Conservation (phyloP, 2,113 vertebrate genomes). For the Zosterops borbonicus region DNA sequence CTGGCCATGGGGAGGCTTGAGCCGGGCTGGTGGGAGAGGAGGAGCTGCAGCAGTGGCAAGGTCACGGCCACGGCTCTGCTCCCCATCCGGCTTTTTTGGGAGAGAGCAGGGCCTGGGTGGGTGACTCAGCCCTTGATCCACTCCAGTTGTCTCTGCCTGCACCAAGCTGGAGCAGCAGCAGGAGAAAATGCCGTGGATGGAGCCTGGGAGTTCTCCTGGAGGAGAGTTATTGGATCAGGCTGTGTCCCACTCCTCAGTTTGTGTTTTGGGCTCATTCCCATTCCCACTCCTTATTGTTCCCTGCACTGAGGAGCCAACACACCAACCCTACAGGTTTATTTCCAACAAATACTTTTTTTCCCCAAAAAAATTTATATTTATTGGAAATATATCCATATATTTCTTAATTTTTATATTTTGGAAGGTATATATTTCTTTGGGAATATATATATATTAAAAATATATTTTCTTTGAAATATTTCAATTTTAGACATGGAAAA, state of each 20-base stretch:
- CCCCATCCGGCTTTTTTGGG: accelerated
- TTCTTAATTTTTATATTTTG: background rate
- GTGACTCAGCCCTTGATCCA: background rate
- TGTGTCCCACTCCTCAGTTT: background rate
- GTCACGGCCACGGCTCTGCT: background rate
- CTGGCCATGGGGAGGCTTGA: background rate
- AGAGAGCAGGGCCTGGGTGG: background rate
- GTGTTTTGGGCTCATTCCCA: background rate
- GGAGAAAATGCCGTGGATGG: background rate
- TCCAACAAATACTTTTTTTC: background rate
- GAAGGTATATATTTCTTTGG: background rate
- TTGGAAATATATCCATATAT: background rate
- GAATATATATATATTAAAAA: background rate
- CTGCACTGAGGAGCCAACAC: background rate
- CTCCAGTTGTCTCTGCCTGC: too few species aligned
- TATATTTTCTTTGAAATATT: background rate
- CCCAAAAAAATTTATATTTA: background rate
- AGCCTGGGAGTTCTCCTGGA: background rate
- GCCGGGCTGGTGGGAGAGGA: background rate
- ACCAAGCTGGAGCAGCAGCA: background rate
- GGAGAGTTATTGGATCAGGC: background rate
- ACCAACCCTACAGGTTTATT: background rate
- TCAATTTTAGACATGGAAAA: background rate
- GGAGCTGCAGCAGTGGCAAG: background rate
- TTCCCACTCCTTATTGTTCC: background rate